Conservation (phyloP, 2,113 vertebrate species). For the Pteronura brasiliensis region DNA sequence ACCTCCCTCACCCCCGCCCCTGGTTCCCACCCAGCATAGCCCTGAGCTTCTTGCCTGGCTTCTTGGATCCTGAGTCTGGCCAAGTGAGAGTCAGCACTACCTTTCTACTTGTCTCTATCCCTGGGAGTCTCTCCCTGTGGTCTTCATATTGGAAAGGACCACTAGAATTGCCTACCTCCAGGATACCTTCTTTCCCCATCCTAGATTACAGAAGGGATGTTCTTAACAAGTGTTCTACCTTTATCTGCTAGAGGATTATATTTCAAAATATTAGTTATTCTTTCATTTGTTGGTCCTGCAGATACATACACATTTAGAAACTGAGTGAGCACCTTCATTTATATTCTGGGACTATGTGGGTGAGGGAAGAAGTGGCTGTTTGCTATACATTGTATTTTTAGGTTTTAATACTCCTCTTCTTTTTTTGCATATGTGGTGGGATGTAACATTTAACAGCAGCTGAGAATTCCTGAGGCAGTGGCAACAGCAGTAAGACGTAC, state of each 20-base stretch:
- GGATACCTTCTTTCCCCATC: neutral
- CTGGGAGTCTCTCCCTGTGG: neutral
- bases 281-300: neutral
- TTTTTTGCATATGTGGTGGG: neutral
- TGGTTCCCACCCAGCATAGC: neutral
- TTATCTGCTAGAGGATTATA: neutral
- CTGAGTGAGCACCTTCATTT: constrained; percentile 38
- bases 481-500: neutral
- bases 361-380: neutral
- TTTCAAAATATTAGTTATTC: constrained; percentile 11
- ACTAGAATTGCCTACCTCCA: neutral
- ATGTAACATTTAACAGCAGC: neutral
- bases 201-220: neutral
- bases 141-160: neutral
- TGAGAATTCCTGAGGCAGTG: neutral
- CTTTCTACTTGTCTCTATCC: neutral
- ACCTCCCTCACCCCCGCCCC: neutral
- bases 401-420: neutral
- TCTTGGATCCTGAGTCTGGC: neutral
- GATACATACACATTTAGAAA: constrained; percentile 19
- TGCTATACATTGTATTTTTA: neutral
- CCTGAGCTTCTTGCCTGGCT: neutral
- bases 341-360: neutral
- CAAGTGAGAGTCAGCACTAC: neutral
- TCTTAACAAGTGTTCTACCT: neutral